phyloP scores from a whole-genome alignment of 2,888 invertebrate genomes.

The Muschampia plurimacula region DNA sequence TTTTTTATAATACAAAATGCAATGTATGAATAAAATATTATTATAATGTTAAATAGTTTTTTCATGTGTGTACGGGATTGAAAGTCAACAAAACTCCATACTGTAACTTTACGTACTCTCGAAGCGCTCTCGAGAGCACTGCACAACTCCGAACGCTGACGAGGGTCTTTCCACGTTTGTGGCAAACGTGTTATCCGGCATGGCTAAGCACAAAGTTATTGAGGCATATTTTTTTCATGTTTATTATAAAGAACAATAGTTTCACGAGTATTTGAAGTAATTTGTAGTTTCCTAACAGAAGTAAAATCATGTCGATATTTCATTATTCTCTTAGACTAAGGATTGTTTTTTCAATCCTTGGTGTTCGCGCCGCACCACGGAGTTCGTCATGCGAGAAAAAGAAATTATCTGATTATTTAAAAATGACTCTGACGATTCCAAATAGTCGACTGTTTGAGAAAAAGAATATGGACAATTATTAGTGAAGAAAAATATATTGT shows the following conservation, averaged over 20 bases:
- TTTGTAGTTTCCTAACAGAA: too few relatives aligned
- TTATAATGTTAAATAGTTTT: not conserved
- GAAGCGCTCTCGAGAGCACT: constrained; percentile 4
- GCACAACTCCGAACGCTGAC: constrained; percentile 7
- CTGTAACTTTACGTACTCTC: not conserved
- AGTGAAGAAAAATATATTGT: too few relatives aligned
- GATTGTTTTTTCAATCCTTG: too few relatives aligned
- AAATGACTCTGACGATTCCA: too few relatives aligned
- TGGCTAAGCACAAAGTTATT: not conserved
- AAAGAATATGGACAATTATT: too few relatives aligned
- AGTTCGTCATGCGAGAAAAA: too few relatives aligned
- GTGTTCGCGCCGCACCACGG: too few relatives aligned
- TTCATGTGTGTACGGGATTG: not conserved
- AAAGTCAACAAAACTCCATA: not conserved
- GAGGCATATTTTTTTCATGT: constrained; percentile 11
- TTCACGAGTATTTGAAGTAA: not conserved
- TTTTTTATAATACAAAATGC: not conserved
- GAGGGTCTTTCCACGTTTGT: constrained; percentile 3
- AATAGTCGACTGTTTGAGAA: too few relatives aligned
- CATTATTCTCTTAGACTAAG: too few relatives aligned
- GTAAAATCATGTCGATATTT: too few relatives aligned
- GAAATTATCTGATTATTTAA: too few relatives aligned
- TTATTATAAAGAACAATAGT: not conserved
- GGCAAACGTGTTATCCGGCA: not conserved
- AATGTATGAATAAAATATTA: not conserved